These are phyloP conservation scores for Myanophis thanlyinensis DNA, from an alignment of 2,113 vertebrate species.

Conservation along the genomic window DNA sequence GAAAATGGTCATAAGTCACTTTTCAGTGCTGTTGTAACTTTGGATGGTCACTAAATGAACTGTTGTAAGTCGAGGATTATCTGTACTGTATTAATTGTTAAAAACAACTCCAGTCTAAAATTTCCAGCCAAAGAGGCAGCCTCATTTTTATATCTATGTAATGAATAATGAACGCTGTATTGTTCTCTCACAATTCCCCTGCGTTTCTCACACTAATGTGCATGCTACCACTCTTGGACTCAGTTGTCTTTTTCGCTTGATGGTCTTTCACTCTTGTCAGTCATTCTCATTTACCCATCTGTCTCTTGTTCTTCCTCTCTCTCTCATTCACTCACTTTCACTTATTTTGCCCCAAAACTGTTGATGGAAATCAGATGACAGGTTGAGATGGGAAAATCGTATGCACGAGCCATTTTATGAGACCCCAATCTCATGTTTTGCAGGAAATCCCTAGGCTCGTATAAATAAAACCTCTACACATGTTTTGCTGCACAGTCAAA, in stretches of 20 bases:
- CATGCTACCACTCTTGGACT: background rate
- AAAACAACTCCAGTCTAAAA: slow-evolving; percentile 29
- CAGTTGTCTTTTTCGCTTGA: background rate
- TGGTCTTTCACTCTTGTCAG: background rate
- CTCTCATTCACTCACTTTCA: background rate
- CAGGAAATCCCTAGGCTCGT: background rate
- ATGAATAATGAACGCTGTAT: slow-evolving; percentile 24
- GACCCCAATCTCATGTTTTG: background rate
- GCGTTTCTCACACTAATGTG: background rate
- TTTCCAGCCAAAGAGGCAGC: slow-evolving; percentile 44
- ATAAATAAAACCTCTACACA: background rate
- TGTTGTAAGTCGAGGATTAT: too few species aligned
- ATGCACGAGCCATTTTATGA: background rate
- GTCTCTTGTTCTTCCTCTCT: background rate
- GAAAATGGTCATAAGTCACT: too few species aligned
- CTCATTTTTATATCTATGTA: slow-evolving; percentile 41
- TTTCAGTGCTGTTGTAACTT: too few species aligned
- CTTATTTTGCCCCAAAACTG: background rate
- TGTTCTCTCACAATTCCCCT: background rate
- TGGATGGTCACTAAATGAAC: too few species aligned
- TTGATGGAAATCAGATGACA: background rate
- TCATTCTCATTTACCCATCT: background rate
- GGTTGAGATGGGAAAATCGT: background rate
- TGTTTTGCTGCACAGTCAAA: background rate
- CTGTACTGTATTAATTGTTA: slow-evolving; percentile 37